Evolutionary conservation across 92 coral and sea anemone species (phyloP).

Genomic region (Metridium senile): DNA sequence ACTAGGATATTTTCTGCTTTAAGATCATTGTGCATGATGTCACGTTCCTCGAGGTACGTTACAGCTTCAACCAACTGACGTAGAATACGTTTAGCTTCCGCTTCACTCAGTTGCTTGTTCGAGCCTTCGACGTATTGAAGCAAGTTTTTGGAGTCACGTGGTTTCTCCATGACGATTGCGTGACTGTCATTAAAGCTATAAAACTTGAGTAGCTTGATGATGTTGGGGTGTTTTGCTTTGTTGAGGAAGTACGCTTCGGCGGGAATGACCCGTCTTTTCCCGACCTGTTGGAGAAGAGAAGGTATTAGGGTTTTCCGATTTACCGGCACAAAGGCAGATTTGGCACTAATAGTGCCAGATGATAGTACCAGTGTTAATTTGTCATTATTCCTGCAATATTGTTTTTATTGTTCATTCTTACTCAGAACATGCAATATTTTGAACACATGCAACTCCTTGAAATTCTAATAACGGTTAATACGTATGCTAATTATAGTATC

Average conservation of each 20-base stretch:
- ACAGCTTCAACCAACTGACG: conserved; percentile 42
- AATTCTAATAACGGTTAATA: too few species aligned
- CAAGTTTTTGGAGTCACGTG: conserved; percentile 31
- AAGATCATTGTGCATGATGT: conserved; percentile 55
- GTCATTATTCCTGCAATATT: too few species aligned
- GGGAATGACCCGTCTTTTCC: conserved; percentile 9
- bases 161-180: conserved; percentile 46
- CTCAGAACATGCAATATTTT: too few species aligned
- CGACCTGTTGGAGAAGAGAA: conserved; percentile 20
- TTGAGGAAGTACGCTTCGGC: conserved; percentile 31
- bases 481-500: too few species aligned
- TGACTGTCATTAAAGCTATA: conserved; percentile 33
- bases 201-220: conserved; percentile 40
- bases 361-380: too few species aligned
- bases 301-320: too few species aligned
- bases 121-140: conserved; percentile 33
- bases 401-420: too few species aligned
- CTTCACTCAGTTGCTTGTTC: conserved; percentile 31
- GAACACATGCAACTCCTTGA: too few species aligned
- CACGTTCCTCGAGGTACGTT: conserved; percentile 32
- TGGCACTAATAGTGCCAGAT: too few species aligned
- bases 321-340: too few species aligned
- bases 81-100: conserved; percentile 33
- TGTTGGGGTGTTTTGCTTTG: conserved; percentile 38
- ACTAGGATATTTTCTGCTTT: conserved; percentile 49